Percentiles rank a stretch among this genome's conserved stretches.
phyloP scores from a whole-genome alignment of 2,113 vertebrate genomes.

The Triplophysa dalaica region DNA sequence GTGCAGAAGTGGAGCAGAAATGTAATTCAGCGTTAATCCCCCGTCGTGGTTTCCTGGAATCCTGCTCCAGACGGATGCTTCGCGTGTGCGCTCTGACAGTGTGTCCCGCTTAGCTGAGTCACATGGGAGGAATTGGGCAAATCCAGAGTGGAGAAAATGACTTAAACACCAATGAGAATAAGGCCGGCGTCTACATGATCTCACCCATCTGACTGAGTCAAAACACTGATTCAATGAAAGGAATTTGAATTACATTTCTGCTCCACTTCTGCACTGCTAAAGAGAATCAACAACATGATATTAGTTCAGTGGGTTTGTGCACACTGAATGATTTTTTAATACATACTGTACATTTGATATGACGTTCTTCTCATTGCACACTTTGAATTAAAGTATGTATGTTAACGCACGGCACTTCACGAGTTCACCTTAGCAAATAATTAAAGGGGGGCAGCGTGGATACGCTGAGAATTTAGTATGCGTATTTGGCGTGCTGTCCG shows the following conservation, averaged over 20 bases:
- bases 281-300: neutral
- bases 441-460: too few relatives aligned
- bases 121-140: slow-evolving; percentile 56
- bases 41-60: slow-evolving; percentile 48
- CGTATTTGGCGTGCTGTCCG: too few relatives aligned
- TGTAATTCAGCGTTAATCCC: slow-evolving; percentile 31
- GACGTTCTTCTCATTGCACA: too few relatives aligned
- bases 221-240: slow-evolving; percentile 14
- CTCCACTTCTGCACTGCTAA: slow-evolving; percentile 9
- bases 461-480: too few relatives aligned
- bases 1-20: neutral
- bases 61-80: slow-evolving; percentile 53
- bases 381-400: too few relatives aligned
- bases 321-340: too few relatives aligned
- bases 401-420: neutral
- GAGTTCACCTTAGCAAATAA: too few relatives aligned
- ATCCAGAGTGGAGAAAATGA: slow-evolving; percentile 16
- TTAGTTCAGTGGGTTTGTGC: neutral
- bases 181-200: slow-evolving; percentile 28
- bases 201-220: slow-evolving; percentile 6
- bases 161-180: slow-evolving; percentile 12
- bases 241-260: slow-evolving; percentile 13
- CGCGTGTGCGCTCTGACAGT: slow-evolving; percentile 51
- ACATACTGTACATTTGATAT: too few relatives aligned
- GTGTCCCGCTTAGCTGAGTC: slow-evolving; percentile 63